Base-by-base conservation (phyloP, 2,888 invertebrate species). In the Piscicola geometra region DNA sequence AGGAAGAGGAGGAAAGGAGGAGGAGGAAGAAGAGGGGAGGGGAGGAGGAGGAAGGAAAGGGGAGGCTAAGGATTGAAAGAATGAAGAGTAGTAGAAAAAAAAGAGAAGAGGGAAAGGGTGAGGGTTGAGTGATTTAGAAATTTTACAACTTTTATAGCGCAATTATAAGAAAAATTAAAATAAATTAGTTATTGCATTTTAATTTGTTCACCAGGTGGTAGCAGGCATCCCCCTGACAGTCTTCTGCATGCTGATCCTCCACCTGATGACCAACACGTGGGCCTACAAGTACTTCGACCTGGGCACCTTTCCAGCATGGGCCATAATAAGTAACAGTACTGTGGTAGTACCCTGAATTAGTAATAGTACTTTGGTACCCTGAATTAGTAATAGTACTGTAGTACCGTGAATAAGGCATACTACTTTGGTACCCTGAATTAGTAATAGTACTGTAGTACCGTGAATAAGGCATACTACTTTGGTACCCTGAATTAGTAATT, bases 11-110 rank as follows among this genome's bases (percentile, higher is more conserved):
- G 60, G 60, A 64, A 18, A 30, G 66, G 32, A 18, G 36, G 68
- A 25, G 25, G 32, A 36, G 36, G 9, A 18, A 5, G 68, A 28
- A 15, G 68, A n/a, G 32, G 9, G 25, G 5, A 12, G 28, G 80
- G n/a, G 77, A 82, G 71, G 78, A 82, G 68, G 81, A 81, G 75
- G 81, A n/a, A n/a, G n/a, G n/a, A n/a, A n/a, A n/a, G n/a, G n/a
- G n/a, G n/a, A n/a, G n/a, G n/a, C n/a, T n/a, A n/a, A n/a, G n/a
- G n/a, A n/a, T n/a, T n/a, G n/a, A n/a, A n/a, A n/a, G 80, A 80
- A 35, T 80, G 81, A 69, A 66, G 80, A 21, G 76, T 60, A 21
- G 5, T 5, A 56, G 60, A 5, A 5, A 15, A 18, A 5, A n/a
- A n/a, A 18, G 25, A n/a, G 60, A 15, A 21, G 5, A 3, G 21